Base-by-base conservation (phyloP, 2,113 vertebrate species). In the Lagenorhynchus albirostris region DNA sequence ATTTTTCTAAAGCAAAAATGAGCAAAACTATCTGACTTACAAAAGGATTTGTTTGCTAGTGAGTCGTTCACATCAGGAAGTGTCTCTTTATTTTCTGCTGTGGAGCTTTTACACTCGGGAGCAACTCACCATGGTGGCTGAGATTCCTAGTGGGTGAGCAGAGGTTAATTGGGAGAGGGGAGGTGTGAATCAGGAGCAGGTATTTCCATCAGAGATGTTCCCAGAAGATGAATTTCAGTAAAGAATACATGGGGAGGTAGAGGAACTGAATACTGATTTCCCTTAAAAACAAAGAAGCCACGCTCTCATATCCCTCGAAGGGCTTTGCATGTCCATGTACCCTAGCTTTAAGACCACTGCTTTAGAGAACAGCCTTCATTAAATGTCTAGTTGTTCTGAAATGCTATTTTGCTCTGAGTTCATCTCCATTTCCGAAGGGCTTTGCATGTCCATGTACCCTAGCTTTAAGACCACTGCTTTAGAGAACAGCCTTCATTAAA, bases 1-100 rank as follows among this genome's bases (percentile, higher is more conserved):
- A 50, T 63, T 71, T 82, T 89, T 84, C 55, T 74, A 70, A 89
- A 70, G 55, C 60, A 89, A 95, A 87, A 91, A 47, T 55, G 41
- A 18, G 12, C 94, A 90, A 76, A 90, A 76, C 73, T 33, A 47
- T 33, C 62, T 89, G 38, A 89, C n/a, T 65, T 85, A 41, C n/a
- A 81, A 67, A 85, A 71, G n/a, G 8, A 62, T 76, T 38, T 68
- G 41, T 58, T 92, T 83, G 31, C 73, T 68, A 63, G 21, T 88
- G 79, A 91, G 36, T 82, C 70, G 33, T 87, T 73, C 55, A 47
- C 44, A 6, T 74, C 47, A 47, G 65, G 36, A 80, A 68, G 8
- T 76, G 14, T 21, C 81, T 26, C 29, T 63, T 60, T 70, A n/a
- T 87, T 65, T n/a, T 80, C 38, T 53, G 15, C 65, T 31, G 6